Evolutionary conservation across 2,888 invertebrate genomes (phyloP), one percentile per base, ranked within the genome.

Genomic region (Unio delphinus): DNA sequence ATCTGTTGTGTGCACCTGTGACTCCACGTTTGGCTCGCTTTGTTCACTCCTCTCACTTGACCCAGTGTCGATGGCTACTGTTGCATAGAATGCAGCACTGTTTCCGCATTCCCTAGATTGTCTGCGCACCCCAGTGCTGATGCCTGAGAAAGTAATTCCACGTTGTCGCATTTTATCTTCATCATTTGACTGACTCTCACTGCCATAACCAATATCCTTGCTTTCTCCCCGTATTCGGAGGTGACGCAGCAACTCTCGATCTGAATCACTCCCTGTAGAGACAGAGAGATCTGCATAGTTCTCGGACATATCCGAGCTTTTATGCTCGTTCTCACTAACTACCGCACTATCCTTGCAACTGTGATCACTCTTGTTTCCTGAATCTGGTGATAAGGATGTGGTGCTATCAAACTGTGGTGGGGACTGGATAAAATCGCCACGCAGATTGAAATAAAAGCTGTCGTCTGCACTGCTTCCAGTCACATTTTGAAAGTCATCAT

Each of bases 181-280:
- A 68, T 90, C 90, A 69, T 90, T 89, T 7, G 89, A 89, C 73
- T 88, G 88, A 68, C 89, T 89, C 78, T 89, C 90, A 78, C 90
- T 90, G 66, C 89, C 89, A 77, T 90, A 90, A 15, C 90, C 90
- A 55, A 90, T 83, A 79, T 90, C 90, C 65, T 79, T 66, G 67
- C 75, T 79, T 55, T 80, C 80, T 65, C 75, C 74, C 68, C 73
- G 76, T 57, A 77, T 73, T 55, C 71, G 73, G 55, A 74, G 73
- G 58, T 72, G 76, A 54, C 80, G 74, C 26, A 77, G 66, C 62
- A 72, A 80, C 60, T 81, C 81, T 54, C 80, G 67, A 45, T 81
- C 81, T 60, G 81, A 81, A 60, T 81, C 81, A 59, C 81, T 81
- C 64, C 80, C 73, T 15, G 77, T 75, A 8, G 77, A 77, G 11